Evolutionary conservation across 1,140 invertebrate species (phyloP).

Genomic region (Neodiprion pinetum): DNA sequence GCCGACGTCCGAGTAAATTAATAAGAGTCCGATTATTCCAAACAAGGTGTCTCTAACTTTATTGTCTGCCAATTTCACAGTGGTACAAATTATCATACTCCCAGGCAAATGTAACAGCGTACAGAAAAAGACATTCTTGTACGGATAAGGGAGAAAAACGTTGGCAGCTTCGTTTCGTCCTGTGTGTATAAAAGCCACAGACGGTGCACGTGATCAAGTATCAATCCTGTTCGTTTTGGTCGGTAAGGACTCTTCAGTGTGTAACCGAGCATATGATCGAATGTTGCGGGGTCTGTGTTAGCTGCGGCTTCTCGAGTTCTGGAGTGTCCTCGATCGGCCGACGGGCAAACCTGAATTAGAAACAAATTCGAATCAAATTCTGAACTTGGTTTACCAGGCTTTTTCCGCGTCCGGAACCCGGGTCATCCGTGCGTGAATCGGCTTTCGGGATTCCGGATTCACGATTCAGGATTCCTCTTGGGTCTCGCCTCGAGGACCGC

Average conservation of each 20-base stretch:
- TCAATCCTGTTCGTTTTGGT: not conserved
- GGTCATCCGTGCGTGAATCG: not conserved
- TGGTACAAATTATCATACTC: too few species aligned
- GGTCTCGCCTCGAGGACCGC: not conserved
- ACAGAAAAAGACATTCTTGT: too few species aligned
- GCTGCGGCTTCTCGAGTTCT: constrained; percentile 6
- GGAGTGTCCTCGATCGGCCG: not conserved
- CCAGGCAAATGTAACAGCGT: too few species aligned
- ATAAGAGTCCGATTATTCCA: too few species aligned
- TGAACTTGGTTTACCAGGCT: not conserved
- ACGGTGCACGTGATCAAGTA: not conserved
- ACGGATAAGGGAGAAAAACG: too few species aligned
- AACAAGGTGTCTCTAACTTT: too few species aligned
- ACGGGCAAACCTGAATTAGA: not conserved
- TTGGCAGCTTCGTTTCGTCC: too few species aligned
- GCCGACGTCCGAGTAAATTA: too few species aligned
- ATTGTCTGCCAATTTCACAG: too few species aligned
- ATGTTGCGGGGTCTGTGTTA: constrained; percentile 4
- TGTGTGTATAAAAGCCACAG: not conserved
- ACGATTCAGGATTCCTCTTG: constrained; percentile 10
- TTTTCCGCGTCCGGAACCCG: not conserved
- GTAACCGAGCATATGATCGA: constrained; percentile 2
- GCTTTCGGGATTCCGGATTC: not conserved
- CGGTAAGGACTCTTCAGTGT: not conserved
- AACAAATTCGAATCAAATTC: not conserved